Percentiles rank a stretch among this genome's conserved stretches.
Evolutionary conservation across 2,888 invertebrate genomes (phyloP).

Genomic region (Hylaea fasciaria): DNA sequence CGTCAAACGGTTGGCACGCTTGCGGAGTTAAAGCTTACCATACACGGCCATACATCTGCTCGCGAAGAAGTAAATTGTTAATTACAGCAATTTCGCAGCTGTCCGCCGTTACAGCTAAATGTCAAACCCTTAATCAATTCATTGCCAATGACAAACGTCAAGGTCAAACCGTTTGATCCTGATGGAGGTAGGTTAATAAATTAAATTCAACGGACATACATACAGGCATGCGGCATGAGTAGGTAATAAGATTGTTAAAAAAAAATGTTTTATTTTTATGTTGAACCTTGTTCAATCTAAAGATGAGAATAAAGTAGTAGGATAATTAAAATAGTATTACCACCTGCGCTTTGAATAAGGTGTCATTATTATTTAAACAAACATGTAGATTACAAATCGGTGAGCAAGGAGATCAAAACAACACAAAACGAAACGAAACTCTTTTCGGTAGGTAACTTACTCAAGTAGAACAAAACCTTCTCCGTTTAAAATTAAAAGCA

Average conservation of each 20-base stretch:
- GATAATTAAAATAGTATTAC: too few relatives aligned
- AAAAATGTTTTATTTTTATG: too few relatives aligned
- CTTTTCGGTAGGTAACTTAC: too few relatives aligned
- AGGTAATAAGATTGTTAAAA: too few relatives aligned
- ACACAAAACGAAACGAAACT: too few relatives aligned
- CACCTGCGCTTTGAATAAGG: too few relatives aligned
- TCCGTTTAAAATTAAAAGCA: constrained; percentile 44
- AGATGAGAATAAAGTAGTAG: too few relatives aligned
- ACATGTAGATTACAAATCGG: too few relatives aligned
- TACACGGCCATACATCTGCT: constrained; percentile 73
- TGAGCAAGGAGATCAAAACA: too few relatives aligned
- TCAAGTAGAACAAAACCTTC: constrained; percentile 3
- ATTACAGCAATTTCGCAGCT: constrained; percentile 75
- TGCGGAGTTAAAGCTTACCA: constrained; percentile 46
- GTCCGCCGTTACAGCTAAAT: constrained; percentile 72
- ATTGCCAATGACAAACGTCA: constrained; percentile 57
- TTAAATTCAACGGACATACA: background rate
- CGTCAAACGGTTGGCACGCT: constrained; percentile 55
- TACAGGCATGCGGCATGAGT: too few relatives aligned
- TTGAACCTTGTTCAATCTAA: too few relatives aligned
- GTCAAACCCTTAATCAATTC: constrained; percentile 75
- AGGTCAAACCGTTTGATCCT: constrained; percentile 60
- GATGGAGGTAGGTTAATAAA: constrained; percentile 41
- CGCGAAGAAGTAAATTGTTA: constrained; percentile 54
- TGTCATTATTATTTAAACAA: too few relatives aligned